Evolutionary conservation across 2,797 vertebrate genomes (phyloP).

Genomic region (Scarus forsteni): DNA sequence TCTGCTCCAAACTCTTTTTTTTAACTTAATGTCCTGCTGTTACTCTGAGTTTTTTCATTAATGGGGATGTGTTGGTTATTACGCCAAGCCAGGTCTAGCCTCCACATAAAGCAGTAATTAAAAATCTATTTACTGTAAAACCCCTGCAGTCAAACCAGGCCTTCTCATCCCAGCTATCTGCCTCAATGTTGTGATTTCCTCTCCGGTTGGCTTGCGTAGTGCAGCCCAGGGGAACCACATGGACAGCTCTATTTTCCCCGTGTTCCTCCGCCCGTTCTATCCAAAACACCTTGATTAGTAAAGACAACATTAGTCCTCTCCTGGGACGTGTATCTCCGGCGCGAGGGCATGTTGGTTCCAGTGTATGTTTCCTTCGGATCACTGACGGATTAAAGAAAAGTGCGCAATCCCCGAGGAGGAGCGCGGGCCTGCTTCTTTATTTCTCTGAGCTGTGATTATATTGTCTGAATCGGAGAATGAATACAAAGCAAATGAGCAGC

Average conservation of each 20-base stretch:
- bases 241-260: slow-evolving; percentile 59
- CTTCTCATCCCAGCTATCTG: slow-evolving; percentile 8
- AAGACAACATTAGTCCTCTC: slow-evolving; percentile 65
- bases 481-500: slow-evolving; percentile 9
- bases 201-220: slow-evolving; percentile 41
- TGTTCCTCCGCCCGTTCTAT: slow-evolving; percentile 37
- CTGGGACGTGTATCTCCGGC: slow-evolving; percentile 48
- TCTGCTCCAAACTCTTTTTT: neutral
- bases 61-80: neutral
- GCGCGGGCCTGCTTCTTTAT: neutral
- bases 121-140: slow-evolving; percentile 25
- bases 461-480: neutral
- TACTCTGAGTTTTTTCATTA: neutral
- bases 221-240: slow-evolving; percentile 45
- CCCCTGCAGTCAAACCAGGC: slow-evolving; percentile 3
- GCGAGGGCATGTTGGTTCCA: slow-evolving; percentile 46
- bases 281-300: slow-evolving; percentile 68
- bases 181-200: slow-evolving; percentile 47
- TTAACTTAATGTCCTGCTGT: slow-evolving; percentile 1
- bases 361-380: slow-evolving; percentile 47
- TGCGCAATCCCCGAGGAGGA: slow-evolving; percentile 1
- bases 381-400: slow-evolving; percentile 47
- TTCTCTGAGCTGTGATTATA: neutral
- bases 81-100: slow-evolving; percentile 2
- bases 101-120: slow-evolving; percentile 20